phyloP scores from a whole-genome alignment of 2,888 invertebrate genomes.

The Dicranocentrus wangi region DNA sequence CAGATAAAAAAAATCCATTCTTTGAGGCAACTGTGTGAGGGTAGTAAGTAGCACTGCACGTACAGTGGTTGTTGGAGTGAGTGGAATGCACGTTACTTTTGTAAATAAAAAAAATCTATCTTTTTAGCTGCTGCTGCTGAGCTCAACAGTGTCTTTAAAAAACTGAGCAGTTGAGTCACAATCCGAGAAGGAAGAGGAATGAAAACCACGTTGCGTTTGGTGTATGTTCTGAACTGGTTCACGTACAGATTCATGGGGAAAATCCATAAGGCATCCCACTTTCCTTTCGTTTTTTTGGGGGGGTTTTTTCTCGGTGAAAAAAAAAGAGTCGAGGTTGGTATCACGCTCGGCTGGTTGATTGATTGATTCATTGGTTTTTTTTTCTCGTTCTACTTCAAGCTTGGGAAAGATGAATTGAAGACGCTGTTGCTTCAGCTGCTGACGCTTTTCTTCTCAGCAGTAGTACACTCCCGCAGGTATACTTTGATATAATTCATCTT shows the following conservation, averaged over 20 bases:
- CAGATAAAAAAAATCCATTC: neutral
- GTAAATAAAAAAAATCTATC: constrained; percentile 37
- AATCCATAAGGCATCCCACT: too few species aligned
- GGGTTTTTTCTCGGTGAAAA: too few species aligned
- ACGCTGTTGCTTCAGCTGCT: constrained; percentile 57
- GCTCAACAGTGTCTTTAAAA: constrained; percentile 26
- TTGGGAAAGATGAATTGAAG: constrained; percentile 52
- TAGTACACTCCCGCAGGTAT: constrained; percentile 11
- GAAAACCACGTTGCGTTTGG: too few species aligned
- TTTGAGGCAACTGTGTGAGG: neutral
- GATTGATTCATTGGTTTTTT: constrained; percentile 64
- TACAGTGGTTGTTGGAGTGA: too few species aligned
- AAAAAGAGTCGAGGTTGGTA: constrained; percentile 2
- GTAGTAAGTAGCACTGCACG: too few species aligned
- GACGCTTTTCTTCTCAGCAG: neutral
- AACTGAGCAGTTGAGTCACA: too few species aligned
- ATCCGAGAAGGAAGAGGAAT: too few species aligned
- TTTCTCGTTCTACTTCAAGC: constrained; percentile 28
- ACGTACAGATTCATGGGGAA: too few species aligned
- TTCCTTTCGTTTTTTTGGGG: too few species aligned
- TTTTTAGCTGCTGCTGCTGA: too few species aligned
- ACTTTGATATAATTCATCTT: constrained; percentile 7
- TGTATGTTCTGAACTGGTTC: too few species aligned
- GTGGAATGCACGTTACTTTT: neutral
- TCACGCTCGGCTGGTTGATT: constrained; percentile 61